Evolutionary conservation across 2,888 invertebrate species (phyloP).

Genomic region (Hemaris fuciformis): DNA sequence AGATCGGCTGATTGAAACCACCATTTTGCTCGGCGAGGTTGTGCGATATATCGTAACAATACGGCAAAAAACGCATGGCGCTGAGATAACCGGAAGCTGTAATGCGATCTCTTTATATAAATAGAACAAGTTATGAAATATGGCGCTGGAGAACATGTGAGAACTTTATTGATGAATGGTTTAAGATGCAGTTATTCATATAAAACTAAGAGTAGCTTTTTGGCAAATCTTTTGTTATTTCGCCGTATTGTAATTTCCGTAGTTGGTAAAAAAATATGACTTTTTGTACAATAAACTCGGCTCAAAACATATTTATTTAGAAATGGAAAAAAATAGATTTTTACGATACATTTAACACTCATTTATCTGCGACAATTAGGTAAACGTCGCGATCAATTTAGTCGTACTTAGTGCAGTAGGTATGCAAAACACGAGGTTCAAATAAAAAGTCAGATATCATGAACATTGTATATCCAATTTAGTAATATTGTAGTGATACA

Average conservation of each 20-base stretch:
- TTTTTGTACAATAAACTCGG: too few relatives aligned
- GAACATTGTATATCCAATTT: too few relatives aligned
- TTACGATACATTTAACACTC: too few relatives aligned
- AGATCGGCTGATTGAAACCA: not conserved
- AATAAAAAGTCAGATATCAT: too few relatives aligned
- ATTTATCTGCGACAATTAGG: too few relatives aligned
- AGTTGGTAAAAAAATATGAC: too few relatives aligned
- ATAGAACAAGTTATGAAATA: conserved; percentile 3
- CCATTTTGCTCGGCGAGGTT: not conserved
- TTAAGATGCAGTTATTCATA: not conserved
- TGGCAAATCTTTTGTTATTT: not conserved
- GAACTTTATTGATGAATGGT: conserved; percentile 6
- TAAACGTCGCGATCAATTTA: too few relatives aligned
- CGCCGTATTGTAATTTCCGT: not conserved
- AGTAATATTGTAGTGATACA: too few relatives aligned
- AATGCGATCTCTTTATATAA: conserved; percentile 7
- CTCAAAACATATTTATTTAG: too few relatives aligned
- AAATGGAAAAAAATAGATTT: too few relatives aligned
- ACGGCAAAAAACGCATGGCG: not conserved
- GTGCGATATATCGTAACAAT: conserved; percentile 7
- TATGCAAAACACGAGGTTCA: too few relatives aligned
- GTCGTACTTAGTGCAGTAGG: too few relatives aligned
- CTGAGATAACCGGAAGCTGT: conserved; percentile 1
- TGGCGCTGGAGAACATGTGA: not conserved
- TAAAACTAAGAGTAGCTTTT: not conserved